Evolutionary conservation across 1,140 invertebrate genomes (phyloP), one percentile per base, ranked within the genome.

Genomic region (Phortica variegata): DNA sequence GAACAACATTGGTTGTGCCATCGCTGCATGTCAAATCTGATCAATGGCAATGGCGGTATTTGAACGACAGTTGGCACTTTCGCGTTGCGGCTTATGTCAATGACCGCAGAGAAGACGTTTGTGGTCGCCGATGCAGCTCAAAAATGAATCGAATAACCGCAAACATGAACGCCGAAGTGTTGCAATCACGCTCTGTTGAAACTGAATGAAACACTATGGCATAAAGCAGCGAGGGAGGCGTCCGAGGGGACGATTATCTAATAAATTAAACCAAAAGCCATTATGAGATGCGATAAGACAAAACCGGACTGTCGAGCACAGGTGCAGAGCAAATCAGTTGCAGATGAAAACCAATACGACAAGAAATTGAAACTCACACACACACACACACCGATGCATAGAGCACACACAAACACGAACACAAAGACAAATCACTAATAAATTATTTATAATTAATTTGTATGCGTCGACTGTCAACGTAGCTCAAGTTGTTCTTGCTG

Each of bases 401-500:
- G n/a, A n/a, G n/a, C n/a, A 50, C 26, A 21, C 23, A 15, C 45
- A 40, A 36, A 49, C 26, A 19, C 17, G 40, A 19, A 6, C 39
- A 66, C 63, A 68, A 60, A 69, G 63, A 68, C 68, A 68, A 68
- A 68, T 68, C 65, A 60, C 68, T 69, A 69, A 68, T 68, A 68
- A 68, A 68, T 68, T 68, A 68, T 68, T 68, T 68, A 68, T 68
- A 68, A 68, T 68, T 68, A 68, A 68, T 68, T 68, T 63, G 65
- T 68, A 68, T 68, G 60, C 32, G 52, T 51, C 54, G 60, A n/a
- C n/a, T n/a, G n/a, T n/a, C n/a, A n/a, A n/a, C n/a, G n/a, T n/a
- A n/a, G n/a, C n/a, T n/a, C n/a, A n/a, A n/a, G n/a, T n/a, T n/a
- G n/a, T n/a, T n/a, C n/a, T n/a, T n/a, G n/a, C n/a, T n/a, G n/a